phyloP scores from a whole-genome alignment of 2,888 invertebrate genomes.

The Synanthedon formicaeformis region DNA sequence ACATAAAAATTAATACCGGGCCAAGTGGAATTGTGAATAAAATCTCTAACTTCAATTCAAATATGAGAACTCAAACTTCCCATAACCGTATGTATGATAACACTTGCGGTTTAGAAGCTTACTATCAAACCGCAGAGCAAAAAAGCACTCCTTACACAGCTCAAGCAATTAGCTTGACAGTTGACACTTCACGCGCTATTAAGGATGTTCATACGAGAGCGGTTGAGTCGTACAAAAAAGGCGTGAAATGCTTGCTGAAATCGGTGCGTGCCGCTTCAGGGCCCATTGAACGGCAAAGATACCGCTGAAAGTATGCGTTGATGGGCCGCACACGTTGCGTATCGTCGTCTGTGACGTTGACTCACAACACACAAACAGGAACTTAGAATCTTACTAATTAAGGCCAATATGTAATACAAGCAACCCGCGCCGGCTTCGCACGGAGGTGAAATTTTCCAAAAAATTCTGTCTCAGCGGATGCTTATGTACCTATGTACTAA shows the following conservation, averaged over 20 bases:
- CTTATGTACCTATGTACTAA: too few species aligned
- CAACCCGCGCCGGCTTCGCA: background rate
- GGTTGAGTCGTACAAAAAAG: conserved; percentile 41
- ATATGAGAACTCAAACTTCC: background rate
- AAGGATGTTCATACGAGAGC: conserved; percentile 37
- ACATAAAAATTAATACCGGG: too few species aligned
- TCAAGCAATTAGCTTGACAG: conserved; percentile 42
- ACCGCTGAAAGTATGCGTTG: conserved; percentile 52
- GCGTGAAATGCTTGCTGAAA: conserved; percentile 60
- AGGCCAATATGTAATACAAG: conserved; percentile 5
- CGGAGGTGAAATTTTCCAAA: too few species aligned
- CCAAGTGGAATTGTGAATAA: too few species aligned
- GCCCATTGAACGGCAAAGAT: conserved; percentile 51
- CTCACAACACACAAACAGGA: conserved; percentile 2
- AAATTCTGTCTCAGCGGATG: too few species aligned
- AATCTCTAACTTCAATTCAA: too few species aligned
- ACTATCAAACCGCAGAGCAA: conserved; percentile 5
- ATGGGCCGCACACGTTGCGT: conserved; percentile 57
- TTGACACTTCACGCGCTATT: conserved; percentile 58
- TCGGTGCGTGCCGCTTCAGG: conserved; percentile 54
- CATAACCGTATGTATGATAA: background rate
- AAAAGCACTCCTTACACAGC: conserved; percentile 13
- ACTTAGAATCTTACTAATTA: conserved; percentile 1
- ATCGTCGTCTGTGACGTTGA: too few species aligned
- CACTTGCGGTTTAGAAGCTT: background rate